Evolutionary conservation across 2,113 vertebrate genomes (phyloP), one percentile per base, ranked within the genome.

Genomic region (Salvator merianae): DNA sequence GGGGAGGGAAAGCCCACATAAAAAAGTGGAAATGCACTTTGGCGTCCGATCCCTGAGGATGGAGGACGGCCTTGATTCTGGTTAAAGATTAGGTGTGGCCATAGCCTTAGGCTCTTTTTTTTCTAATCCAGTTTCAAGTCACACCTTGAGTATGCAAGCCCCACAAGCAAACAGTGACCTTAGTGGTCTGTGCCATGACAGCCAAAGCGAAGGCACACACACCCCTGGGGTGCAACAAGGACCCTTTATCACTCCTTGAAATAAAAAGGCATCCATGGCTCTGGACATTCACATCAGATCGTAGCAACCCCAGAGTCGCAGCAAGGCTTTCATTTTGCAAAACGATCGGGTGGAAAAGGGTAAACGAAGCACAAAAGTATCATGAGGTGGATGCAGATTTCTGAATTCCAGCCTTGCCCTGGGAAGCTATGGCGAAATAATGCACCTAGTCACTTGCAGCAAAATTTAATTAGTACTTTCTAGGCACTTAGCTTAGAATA

Each of bases 391-490:
- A 38, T 22, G 72, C 65, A 34, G 43, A 38, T 7, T 5, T 7
- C 50, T 14, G 50, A 62, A 63, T 81, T 65, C 76, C 10, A 32
- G 5, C n/a, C 78, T 76, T 77, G 18, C 88, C 6, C 43, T 3
- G 66, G 87, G 87, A 79, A 28, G 47, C 76, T 2, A 79, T 50
- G 1, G 0, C 16, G 59, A 38, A 9, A 72, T 91, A 3, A 1
- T 18, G 76, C 68, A 0, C 0, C 62, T 71, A 86, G 73, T 86
- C 0, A 28, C 7, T 16, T 79, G 76, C 79, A 81, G 78, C 34
- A 4, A 91, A 87, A 93, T 91, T 79, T 72, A 78, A 94, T 94
- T 91, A 91, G 88, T 68, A 81, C n/a, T 84, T 87, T 79, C 90
- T 72, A 4, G 66, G 47, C 50, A 76, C 68, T 92, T 36, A 81